Base-by-base conservation (phyloP, 1,140 invertebrate genomes). In the Onthophagus taurus region DNA sequence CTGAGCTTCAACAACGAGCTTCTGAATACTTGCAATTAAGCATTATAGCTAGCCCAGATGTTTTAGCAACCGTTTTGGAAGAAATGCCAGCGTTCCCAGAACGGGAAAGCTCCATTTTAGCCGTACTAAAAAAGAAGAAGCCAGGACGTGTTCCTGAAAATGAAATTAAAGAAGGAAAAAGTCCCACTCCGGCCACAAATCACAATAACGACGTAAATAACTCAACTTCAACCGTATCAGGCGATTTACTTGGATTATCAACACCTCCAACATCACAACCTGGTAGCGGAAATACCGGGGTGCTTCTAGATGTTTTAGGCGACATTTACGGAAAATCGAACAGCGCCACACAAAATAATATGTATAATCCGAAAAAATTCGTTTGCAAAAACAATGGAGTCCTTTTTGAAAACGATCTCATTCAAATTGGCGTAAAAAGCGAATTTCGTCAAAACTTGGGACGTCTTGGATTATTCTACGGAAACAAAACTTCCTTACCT, bases 61-160 rank as follows among this genome's bases (percentile, higher is more conserved):
- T 99, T 51, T 70, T 99, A 77, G 94, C 94, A 4, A 97, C 93
- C 34, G 95, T 99, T 42, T 72, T 99, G 38, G 97, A 99, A 76
- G 96, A 99, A 75, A 99, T 99, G 97, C 97, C 97, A 37, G 94
- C 96, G 34, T 99, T 99, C 71, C 92, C 96, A 2, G 97, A 99
- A 70, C 77, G 95, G 57, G 96, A 99, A 71, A 97, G 93, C 35
- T 97, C 92, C 2, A 93, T 99, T 60, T 77, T 97, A 42, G 93
- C 95, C 33, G 83, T 99, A 46, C 76, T 99, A 51, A 99, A 99
- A 70, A 97, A 97, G 69, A 97, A 98, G 68, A 97, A 97, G 59
- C 89, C 89, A 4, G 91, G 89, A 5, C 72, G 89, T 38, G 81
- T 91, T 47, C 84, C 87, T 11, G 88, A 91, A 58, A 83, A 80